Percentiles rank a stretch among this genome's conserved stretches.
Conservation (phyloP, 2,113 vertebrate species). For the Brachypodius melanocephalos region DNA sequence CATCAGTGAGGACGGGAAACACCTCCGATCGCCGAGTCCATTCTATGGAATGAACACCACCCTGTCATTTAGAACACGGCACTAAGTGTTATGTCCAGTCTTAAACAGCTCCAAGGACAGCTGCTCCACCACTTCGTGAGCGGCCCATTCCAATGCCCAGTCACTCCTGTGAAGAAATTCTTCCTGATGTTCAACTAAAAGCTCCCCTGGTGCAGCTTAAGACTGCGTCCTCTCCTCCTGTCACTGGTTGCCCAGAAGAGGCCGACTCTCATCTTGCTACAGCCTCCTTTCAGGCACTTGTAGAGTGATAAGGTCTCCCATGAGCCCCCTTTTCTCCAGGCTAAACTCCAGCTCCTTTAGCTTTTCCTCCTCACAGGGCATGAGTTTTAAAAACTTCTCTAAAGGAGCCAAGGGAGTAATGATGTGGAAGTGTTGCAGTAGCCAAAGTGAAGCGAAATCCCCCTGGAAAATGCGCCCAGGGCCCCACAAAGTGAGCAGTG, state of each 20-base stretch:
- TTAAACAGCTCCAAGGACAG: not conserved
- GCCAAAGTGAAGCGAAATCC: rapidly evolving
- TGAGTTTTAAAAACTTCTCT: not conserved
- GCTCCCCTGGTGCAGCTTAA: rapidly evolving
- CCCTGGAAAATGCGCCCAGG: rapidly evolving
- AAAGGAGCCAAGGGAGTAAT: rapidly evolving
- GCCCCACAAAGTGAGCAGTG: rapidly evolving
- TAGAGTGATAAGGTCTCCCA: rapidly evolving
- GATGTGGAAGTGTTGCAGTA: rapidly evolving
- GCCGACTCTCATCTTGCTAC: rapidly evolving
- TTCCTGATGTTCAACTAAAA: not conserved
- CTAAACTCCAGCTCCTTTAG: not conserved
- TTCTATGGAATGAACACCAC: rapidly evolving
- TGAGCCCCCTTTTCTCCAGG: not conserved
- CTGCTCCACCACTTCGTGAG: rapidly evolving
- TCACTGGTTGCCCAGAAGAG: not conserved
- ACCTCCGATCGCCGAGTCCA: rapidly evolving
- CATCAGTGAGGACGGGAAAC: rapidly evolving
- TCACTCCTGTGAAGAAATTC: not conserved
- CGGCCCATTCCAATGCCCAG: not conserved
- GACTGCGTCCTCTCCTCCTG: rapidly evolving
- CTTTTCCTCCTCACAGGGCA: not conserved
- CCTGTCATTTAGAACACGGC: rapidly evolving
- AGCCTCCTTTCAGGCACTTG: no score
- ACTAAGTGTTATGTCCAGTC: rapidly evolving